A percentile compares a stretch with the other conserved stretches of the same genome.
Conservation (phyloP, 2,888 invertebrate genomes). For the Lasioglossum leucozonium region DNA sequence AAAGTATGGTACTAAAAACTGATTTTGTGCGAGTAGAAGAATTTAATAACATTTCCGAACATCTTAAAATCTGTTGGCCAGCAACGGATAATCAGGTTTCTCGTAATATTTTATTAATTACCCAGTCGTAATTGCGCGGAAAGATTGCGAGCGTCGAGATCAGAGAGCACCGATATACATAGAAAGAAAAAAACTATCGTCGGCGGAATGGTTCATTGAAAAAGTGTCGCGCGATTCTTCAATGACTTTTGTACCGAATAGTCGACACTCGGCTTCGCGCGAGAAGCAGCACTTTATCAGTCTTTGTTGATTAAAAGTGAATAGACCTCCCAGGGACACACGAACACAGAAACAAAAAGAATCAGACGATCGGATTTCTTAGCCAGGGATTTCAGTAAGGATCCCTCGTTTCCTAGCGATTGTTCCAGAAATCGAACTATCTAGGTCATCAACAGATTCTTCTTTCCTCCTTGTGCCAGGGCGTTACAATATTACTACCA, state of each 20-base stretch:
- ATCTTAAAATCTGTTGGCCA: neutral
- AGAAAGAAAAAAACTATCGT: neutral
- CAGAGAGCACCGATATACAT: neutral
- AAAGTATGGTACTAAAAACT: too few species aligned
- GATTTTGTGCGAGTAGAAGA: too few species aligned
- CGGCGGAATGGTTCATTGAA: neutral
- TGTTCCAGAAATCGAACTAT: conserved; percentile 31
- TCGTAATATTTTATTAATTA: neutral
- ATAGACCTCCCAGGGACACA: conserved; percentile 10
- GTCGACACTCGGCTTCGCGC: neutral
- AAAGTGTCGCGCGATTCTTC: conserved; percentile 1
- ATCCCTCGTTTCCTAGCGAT: conserved; percentile 28
- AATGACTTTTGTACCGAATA: neutral
- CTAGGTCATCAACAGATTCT: conserved; percentile 34
- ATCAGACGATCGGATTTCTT: conserved; percentile 31
- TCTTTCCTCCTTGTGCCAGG: conserved; percentile 12
- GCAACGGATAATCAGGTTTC: neutral
- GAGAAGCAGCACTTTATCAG: conserved; percentile 10
- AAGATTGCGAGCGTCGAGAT: neutral
- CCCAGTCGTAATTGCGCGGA: neutral
- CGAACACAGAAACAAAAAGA: conserved; percentile 12
- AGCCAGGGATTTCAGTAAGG: conserved; percentile 16
- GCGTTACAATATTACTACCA: neutral
- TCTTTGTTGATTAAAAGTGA: conserved; percentile 17
- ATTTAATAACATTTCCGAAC: too few species aligned